Evolutionary conservation across 2,888 invertebrate genomes (phyloP).

Genomic region (Dorcus hopei): DNA sequence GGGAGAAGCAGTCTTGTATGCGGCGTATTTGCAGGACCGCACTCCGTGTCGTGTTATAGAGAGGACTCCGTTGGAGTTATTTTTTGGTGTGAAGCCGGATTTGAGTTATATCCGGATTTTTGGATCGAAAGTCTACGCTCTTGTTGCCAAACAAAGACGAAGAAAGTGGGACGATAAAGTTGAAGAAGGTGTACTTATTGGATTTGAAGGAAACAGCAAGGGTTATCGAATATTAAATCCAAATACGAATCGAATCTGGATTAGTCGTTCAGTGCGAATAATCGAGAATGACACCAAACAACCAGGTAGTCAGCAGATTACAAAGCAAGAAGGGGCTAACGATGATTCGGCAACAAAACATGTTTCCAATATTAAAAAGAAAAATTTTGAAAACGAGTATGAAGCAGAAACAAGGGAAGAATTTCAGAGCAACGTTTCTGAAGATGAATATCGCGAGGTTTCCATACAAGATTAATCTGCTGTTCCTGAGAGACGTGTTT

Average conservation of each 20-base stretch:
- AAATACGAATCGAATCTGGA: too few relatives aligned
- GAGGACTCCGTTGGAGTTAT: neutral
- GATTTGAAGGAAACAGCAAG: too few relatives aligned
- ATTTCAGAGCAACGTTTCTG: too few relatives aligned
- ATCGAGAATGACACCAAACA: neutral
- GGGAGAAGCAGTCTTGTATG: neutral
- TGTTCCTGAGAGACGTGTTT: too few relatives aligned
- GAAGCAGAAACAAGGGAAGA: too few relatives aligned
- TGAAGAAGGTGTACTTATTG: neutral
- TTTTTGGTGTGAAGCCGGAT: neutral
- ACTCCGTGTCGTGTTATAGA: neutral
- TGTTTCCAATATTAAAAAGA: too few relatives aligned
- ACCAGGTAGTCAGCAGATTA: neutral
- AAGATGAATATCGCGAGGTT: too few relatives aligned
- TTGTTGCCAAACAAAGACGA: neutral
- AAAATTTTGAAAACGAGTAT: too few relatives aligned
- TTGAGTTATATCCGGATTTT: neutral
- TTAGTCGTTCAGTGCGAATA: too few relatives aligned
- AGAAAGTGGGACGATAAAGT: neutral
- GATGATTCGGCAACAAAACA: too few relatives aligned
- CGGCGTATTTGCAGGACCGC: conserved; percentile 1
- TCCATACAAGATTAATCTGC: too few relatives aligned
- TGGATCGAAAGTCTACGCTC: neutral
- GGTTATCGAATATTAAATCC: too few relatives aligned
- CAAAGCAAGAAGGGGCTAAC: neutral